phyloP scores from a whole-genome alignment of 2,113 vertebrate genomes.

The Plecotus auritus region DNA sequence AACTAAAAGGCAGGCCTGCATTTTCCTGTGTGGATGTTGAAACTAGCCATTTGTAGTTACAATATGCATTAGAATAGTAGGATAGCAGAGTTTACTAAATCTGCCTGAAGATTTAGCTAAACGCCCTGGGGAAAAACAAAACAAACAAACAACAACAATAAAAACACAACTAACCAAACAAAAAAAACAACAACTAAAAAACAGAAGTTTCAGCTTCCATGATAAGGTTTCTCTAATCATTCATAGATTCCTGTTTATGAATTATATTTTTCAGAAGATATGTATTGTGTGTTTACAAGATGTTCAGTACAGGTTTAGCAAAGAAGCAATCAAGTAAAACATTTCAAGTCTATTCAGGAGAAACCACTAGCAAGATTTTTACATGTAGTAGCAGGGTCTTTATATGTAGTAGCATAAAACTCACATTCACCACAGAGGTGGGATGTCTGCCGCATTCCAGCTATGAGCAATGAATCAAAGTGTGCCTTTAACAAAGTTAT shows the following conservation, averaged over 20 bases:
- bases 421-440: neutral
- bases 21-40: neutral
- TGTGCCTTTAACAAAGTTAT: neutral
- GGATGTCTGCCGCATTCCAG: neutral
- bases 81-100: neutral
- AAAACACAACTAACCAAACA: no score
- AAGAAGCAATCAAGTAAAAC: neutral
- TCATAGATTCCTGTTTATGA: neutral
- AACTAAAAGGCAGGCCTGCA: neutral
- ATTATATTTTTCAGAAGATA: neutral
- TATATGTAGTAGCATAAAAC: neutral
- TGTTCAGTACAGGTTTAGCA: neutral
- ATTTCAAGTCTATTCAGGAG: neutral
- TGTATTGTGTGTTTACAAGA: neutral
- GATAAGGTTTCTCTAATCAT: neutral
- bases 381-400: neutral
- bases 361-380: neutral
- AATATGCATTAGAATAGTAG: neutral
- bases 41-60: neutral
- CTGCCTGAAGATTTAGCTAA: neutral
- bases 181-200: neutral
- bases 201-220: neutral
- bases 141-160: neutral
- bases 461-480: neutral
- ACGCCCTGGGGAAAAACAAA: neutral